Conservation (phyloP, 2,888 invertebrate genomes). For the Bugula neritina region DNA sequence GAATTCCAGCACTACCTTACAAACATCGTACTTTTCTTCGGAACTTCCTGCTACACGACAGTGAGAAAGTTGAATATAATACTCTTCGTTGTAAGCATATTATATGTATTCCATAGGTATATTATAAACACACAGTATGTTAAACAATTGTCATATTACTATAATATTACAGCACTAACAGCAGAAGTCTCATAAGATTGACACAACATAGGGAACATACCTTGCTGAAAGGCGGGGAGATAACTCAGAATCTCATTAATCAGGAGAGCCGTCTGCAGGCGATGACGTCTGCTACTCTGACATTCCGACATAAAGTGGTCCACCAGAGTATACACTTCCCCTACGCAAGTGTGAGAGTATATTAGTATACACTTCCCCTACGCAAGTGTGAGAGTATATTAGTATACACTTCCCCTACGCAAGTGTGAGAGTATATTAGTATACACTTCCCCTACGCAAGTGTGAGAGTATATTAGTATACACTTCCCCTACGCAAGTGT, state of each 20-base stretch:
- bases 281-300: background rate
- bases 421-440: no score
- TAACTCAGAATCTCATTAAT: background rate
- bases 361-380: no score
- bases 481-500: no score
- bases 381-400: no score
- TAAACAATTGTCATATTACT: no score
- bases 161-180: no score
- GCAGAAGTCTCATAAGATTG: no score
- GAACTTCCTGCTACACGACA: background rate
- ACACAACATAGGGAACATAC: background rate
- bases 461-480: no score
- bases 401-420: no score
- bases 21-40: background rate
- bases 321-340: background rate
- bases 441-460: no score
- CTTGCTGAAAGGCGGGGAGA: background rate
- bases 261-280: background rate
- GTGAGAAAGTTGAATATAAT: background rate
- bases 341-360: background rate
- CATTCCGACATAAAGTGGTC: conserved; percentile 11
- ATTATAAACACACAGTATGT: background rate
- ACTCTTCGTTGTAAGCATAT: no score
- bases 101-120: background rate
- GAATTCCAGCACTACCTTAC: background rate